Conservation (phyloP, 2,888 invertebrate species). For the Aleiodes alternator region DNA sequence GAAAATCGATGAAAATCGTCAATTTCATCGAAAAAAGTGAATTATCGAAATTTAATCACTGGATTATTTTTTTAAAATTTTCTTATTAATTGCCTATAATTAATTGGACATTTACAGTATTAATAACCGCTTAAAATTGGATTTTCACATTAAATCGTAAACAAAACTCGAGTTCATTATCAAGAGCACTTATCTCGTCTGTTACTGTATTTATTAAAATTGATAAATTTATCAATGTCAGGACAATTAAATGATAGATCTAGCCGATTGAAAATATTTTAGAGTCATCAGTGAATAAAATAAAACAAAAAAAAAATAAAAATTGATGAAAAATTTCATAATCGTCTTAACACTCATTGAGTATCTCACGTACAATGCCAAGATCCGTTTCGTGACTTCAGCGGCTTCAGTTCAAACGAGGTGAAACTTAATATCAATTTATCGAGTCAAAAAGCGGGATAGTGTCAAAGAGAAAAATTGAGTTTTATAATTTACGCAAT, state of each 20-base stretch:
- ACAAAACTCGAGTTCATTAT: too few relatives aligned
- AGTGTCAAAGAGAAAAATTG: constrained; percentile 36
- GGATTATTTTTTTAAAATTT: too few relatives aligned
- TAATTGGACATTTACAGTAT: too few relatives aligned
- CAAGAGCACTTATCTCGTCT: too few relatives aligned
- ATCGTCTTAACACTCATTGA: constrained; percentile 33
- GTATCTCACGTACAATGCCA: constrained; percentile 40
- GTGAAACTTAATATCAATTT: constrained; percentile 54
- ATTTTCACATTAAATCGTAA: too few relatives aligned
- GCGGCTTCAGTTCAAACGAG: constrained; percentile 49
- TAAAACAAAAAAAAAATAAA: constrained; percentile 3
- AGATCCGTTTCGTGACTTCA: constrained; percentile 42
- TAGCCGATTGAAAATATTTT: not conserved
- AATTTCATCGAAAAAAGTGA: too few relatives aligned
- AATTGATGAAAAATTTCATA: constrained; percentile 23
- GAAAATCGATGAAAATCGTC: too few relatives aligned
- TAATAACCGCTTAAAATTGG: too few relatives aligned
- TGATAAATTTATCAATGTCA: too few relatives aligned
- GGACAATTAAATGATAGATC: not conserved
- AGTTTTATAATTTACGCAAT: constrained; percentile 48
- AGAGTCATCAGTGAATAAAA: not conserved
- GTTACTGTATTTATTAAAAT: too few relatives aligned
- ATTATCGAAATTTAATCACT: too few relatives aligned
- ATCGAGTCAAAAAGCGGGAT: constrained; percentile 50
- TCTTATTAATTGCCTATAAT: too few relatives aligned